Evolutionary conservation across 2,888 invertebrate species (phyloP).

Genomic region (Calephelis perditalis): DNA sequence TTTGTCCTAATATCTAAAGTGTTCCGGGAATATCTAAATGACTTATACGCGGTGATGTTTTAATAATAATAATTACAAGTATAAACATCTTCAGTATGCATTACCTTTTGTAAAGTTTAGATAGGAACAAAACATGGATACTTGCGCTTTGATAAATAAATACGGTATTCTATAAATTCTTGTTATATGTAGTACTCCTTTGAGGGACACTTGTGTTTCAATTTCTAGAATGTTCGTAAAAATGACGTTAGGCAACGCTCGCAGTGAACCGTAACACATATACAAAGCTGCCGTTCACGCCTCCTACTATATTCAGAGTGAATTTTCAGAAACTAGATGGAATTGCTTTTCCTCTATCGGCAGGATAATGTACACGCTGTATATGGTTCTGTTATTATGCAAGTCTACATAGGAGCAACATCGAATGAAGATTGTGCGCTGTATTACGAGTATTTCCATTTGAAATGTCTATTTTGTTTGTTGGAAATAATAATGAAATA

Average conservation of each 20-base stretch:
- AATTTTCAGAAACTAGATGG: slow-evolving; percentile 33
- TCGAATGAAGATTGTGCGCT: background rate
- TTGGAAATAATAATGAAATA: no score
- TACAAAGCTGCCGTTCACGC: slow-evolving; percentile 28
- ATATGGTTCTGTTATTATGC: slow-evolving; percentile 9
- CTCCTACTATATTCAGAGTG: slow-evolving; percentile 29
- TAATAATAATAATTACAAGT: no score
- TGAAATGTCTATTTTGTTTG: no score
- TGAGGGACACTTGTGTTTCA: slow-evolving; percentile 62
- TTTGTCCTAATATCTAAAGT: no score
- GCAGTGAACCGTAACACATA: slow-evolving; percentile 28
- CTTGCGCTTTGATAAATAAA: background rate
- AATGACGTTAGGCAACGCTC: slow-evolving; percentile 51
- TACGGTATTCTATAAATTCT: background rate
- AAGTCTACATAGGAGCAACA: background rate
- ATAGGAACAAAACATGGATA: background rate
- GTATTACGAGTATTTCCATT: background rate
- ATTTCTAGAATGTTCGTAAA: slow-evolving; percentile 57
- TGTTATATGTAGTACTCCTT: slow-evolving; percentile 33
- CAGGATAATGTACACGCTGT: slow-evolving; percentile 26
- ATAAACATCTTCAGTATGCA: no score
- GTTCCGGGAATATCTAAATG: no score
- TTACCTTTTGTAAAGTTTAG: no score
- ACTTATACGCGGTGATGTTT: no score
- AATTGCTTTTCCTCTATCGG: slow-evolving; percentile 30